Conservation (phyloP, 2,888 invertebrate species). For the Siphonodentalium dalli region DNA sequence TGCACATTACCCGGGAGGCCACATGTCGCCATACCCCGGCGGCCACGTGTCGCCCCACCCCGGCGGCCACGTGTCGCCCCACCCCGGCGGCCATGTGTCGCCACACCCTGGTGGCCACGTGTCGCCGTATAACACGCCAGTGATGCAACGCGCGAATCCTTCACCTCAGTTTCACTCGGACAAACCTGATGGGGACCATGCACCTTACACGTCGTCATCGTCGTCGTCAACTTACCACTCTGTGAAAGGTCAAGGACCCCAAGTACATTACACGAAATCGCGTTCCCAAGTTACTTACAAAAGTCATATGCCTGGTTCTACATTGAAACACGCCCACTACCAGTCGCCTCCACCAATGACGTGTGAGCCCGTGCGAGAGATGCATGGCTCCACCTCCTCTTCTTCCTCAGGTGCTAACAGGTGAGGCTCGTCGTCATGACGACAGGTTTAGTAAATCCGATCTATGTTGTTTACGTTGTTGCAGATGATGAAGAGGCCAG, state of each 20-base stretch:
- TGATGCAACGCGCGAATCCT: constrained; percentile 25
- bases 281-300: constrained; percentile 37
- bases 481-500: no score
- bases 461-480: no score
- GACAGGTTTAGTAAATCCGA: no score
- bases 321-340: constrained; percentile 60
- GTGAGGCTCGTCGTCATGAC: no score
- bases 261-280: constrained; percentile 46
- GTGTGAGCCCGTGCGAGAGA: no score
- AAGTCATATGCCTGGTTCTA: constrained; percentile 40
- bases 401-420: no score
- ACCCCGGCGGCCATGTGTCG: constrained; percentile 23
- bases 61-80: constrained; percentile 17
- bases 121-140: constrained; percentile 20
- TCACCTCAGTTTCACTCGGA: constrained; percentile 17
- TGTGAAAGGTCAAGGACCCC: constrained; percentile 34
- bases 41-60: constrained; percentile 12
- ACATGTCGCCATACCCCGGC: constrained; percentile 7
- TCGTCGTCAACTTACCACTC: constrained; percentile 33
- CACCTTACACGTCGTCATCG: constrained; percentile 20
- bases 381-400: no score
- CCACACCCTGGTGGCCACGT: constrained; percentile 31
- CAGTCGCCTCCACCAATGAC: constrained; percentile 68
- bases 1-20: constrained; percentile 13
- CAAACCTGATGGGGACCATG: constrained; percentile 24